Base-by-base conservation (phyloP, 2,888 invertebrate genomes). In the Didymodactylos carnosus region DNA sequence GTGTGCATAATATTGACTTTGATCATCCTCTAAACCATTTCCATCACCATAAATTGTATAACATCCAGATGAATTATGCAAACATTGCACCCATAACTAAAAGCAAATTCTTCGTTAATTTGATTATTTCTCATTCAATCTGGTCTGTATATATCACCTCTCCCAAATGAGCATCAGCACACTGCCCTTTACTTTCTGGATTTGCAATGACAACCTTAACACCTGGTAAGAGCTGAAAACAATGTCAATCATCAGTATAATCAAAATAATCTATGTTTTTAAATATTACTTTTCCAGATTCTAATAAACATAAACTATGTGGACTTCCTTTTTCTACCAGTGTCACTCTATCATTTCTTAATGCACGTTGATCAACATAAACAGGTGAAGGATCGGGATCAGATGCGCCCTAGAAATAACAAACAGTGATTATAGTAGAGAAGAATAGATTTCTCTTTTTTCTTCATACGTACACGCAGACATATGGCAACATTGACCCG, bases 181-280 rank as follows among this genome's bases (percentile, higher is more conserved):
- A 98, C 82, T 98, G 98, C 0, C 98, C 98, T 80, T 94, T 94
- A 0, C 97, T 95, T 80, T 99, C 98, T 0, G 98, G 97, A 86
- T 99, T 97, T 0, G 98, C 98, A 78, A 99, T 99, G 77, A 97
- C 95, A 35, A 98, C 95, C 85, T 94, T 95, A 14, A 95, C 94
- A 2, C 98, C 98, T 0, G 98, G 98, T 76, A 99, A 85, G 39
- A 98, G 86, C 86, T 84, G 79, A 25, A 80, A 78, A 39, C 71
- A 69, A 7, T 75, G 19, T 43, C 41, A 40, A 35, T 25, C 14
- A n/a, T 14, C 4, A 25, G 16, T 62, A 14, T 29, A 13, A 16
- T 0, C 13, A 16, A 23, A 14, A 49, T 25, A 25, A 27, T 27
- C 14, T 39, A 14, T 11, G 3, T 72, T 23, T 69, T 35, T 7